Evolutionary conservation across 2,888 invertebrate species (phyloP).

Genomic region (Lithosia quadra): DNA sequence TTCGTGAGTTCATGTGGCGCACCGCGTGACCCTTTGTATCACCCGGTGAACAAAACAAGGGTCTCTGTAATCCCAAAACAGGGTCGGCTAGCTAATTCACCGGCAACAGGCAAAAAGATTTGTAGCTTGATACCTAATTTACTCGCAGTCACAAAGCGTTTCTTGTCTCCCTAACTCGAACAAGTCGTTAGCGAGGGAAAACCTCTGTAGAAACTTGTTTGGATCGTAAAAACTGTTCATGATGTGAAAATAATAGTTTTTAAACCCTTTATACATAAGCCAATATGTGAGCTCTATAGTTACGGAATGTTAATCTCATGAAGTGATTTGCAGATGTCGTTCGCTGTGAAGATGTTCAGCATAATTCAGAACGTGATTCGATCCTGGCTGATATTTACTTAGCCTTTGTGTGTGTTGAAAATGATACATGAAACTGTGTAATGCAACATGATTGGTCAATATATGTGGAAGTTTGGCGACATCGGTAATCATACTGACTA

Average conservation of each 20-base stretch:
- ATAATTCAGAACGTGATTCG: neutral
- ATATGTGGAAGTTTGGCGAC: no score
- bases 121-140: conserved; percentile 58
- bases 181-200: conserved; percentile 64
- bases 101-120: conserved; percentile 53
- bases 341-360: neutral
- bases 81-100: conserved; percentile 41
- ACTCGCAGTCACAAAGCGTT: conserved; percentile 57
- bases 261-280: conserved; percentile 51
- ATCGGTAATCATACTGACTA: no score
- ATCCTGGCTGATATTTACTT: no score
- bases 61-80: conserved; percentile 39
- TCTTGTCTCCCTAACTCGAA: conserved; percentile 58
- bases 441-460: no score
- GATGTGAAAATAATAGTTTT: conserved; percentile 62
- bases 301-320: neutral
- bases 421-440: no score
- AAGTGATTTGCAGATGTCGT: neutral
- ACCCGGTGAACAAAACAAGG: conserved; percentile 38
- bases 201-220: conserved; percentile 60
- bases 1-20: conserved; percentile 15
- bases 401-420: no score
- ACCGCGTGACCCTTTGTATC: conserved; percentile 26
- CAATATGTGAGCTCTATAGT: conserved; percentile 41
- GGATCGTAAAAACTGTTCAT: conserved; percentile 57